Base-by-base conservation (phyloP, 2,888 invertebrate genomes). In the Pyrochroa serraticornis region DNA sequence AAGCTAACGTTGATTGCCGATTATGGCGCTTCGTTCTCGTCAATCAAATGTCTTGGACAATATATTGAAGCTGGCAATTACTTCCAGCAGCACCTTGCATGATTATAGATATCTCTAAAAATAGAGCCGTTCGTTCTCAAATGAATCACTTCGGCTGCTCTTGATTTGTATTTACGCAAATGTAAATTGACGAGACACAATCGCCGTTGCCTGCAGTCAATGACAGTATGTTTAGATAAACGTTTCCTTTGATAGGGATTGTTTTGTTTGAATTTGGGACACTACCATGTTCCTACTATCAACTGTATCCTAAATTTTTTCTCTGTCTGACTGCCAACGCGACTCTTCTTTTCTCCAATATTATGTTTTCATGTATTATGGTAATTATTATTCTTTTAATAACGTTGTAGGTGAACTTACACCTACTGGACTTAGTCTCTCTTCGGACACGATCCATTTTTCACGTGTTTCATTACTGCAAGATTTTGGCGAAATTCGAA, bases 391-490 rank as follows among this genome's bases (percentile, higher is more conserved):
- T 22, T 22, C 22, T 22, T 22, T 22, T 22, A 22, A 22, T 22
- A 22, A 22, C 22, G 22, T 22, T 22, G 22, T 47, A 47, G 47
- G 47, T 47, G 47, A 47, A 47, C 12, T 33, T 12, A 47, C 47
- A 10, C 47, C 47, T 12, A 47, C 47, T 3, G 38, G 32, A 12
- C 10, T 7, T 31, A 38, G 38, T 47, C 30, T 38, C 14, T 47
- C 38, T 47, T 37, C 32, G 31, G 38, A 47, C 38, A 30, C 14
- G 31, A 7, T 10, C 31, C 10, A 47, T 47, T 38, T 47, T 47
- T 38, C 47, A 37, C 31, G 38, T 32, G 47, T 47, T 31, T 47
- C 32, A 10, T 38, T 37, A 30, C 32, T 36, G 34, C 37, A 12
- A 30, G 43, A 32, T 43, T n/a, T 30, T 10, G 3, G 7, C 13